phyloP scores from a whole-genome alignment of 2,888 invertebrate genomes.

The Ormyrus pomaceus region DNA sequence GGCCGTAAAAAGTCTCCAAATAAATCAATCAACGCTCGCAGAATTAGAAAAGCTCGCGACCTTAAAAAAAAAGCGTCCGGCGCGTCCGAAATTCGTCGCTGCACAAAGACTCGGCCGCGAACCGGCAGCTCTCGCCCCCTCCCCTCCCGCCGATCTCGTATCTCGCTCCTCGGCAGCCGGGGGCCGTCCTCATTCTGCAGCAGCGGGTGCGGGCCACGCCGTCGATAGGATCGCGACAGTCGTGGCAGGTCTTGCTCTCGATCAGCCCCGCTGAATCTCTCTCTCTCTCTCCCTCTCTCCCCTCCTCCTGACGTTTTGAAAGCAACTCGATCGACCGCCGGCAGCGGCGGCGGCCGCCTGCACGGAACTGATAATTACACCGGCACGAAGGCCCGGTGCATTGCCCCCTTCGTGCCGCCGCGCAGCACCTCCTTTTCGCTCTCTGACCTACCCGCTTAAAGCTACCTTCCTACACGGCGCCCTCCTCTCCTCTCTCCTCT shows the following conservation, averaged over 20 bases:
- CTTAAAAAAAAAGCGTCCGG: not conserved
- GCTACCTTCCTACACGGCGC: not conserved
- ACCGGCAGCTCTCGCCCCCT: not conserved
- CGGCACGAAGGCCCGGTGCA: conserved; percentile 32
- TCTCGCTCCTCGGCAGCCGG: not conserved
- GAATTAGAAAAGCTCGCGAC: not conserved
- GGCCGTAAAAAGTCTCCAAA: not conserved
- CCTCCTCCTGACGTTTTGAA: conserved; percentile 37
- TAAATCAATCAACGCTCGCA: not conserved
- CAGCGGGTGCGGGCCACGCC: not conserved
- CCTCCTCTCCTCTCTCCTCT: not conserved
- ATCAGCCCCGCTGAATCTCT: conserved; percentile 15
- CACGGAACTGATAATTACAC: conserved; percentile 57
- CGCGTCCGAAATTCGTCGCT: not conserved
- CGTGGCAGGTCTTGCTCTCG: not conserved
- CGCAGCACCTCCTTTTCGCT: conserved; percentile 25
- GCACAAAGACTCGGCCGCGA: not conserved
- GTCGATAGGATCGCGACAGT: conserved; percentile 38
- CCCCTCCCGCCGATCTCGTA: too few species aligned
- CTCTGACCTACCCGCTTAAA: conserved; percentile 25
- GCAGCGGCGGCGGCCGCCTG: conserved; percentile 8
- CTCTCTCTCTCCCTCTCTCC: not conserved
- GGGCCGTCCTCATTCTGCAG: conserved; percentile 7
- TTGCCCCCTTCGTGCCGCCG: conserved; percentile 47
- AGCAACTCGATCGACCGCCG: conserved; percentile 51